Evolutionary conservation across 2,888 invertebrate genomes (phyloP), one percentile per base, ranked within the genome.

Genomic region (Arge pagana): DNA sequence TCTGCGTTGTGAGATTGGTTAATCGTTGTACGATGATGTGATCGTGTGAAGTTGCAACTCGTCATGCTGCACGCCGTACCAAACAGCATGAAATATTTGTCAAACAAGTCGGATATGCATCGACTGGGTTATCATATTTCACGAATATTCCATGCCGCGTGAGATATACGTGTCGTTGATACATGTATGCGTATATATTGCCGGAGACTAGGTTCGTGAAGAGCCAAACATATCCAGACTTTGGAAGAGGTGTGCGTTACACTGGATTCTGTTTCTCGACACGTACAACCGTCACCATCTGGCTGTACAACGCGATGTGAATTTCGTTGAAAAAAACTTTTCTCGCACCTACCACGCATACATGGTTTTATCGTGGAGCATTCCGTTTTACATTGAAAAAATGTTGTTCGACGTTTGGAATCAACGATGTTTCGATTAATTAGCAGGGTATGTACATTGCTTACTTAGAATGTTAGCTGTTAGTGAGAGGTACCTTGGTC

Each of bases 401-500:
- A 40, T 51, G 43, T 41, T n/a, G n/a, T 48, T 18, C 40, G 55
- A 49, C 36, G 41, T 10, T 45, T 45, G 21, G 13, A 23, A 45
- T 33, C 10, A 45, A 13, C 33, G 30, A 15, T 23, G 35, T 45
- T n/a, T n/a, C n/a, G n/a, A n/a, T n/a, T 41, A 41, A 37, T 60
- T 61, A 68, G 70, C 69, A 64, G 68, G 70, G 66, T 73, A 74
- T 74, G 66, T 74, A 75, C 74, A 74, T 75, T 67, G 73, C 73
- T 75, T 75, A 74, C 72, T 74, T 72, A 76, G 74, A 74, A 74
- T 60, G 65, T 71, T 72, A 76, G 74, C 71, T 74, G 74, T 74
- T 69, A 74, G 67, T 71, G 74, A n/a, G n/a, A 68, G 77, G 74
- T 82, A 83, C 83, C 83, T 82, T 83, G 82, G 77, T 83, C 83